Evolutionary conservation across 2,113 vertebrate genomes (phyloP).

Genomic region (Steatornis caripensis): DNA sequence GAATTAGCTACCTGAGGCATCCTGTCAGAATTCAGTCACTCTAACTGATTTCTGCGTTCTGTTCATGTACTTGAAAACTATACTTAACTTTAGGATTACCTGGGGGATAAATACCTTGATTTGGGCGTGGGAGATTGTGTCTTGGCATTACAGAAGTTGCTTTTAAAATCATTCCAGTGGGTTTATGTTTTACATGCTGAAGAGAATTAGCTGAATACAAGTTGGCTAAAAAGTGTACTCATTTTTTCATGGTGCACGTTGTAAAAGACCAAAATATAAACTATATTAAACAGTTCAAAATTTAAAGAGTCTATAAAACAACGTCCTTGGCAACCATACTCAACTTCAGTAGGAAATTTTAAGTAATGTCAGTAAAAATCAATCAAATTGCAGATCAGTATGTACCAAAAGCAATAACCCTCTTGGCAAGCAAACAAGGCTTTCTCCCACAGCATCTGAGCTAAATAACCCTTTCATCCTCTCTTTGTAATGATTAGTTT

Average conservation of each 20-base stretch:
- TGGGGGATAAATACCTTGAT: neutral
- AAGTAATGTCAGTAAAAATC: neutral
- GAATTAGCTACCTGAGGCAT: neutral
- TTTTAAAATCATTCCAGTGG: neutral
- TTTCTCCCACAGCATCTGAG: neutral
- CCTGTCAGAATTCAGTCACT: neutral
- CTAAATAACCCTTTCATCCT: neutral
- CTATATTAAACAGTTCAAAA: neutral
- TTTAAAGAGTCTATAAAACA: neutral
- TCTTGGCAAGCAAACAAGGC: neutral
- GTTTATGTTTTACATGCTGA: neutral
- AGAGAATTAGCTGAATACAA: neutral
- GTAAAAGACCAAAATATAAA: neutral
- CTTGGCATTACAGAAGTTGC: neutral
- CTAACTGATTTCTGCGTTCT: neutral
- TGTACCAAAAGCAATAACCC: neutral
- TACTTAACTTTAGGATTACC: neutral
- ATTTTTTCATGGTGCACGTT: neutral
- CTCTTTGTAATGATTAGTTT: neutral
- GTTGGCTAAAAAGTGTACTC: neutral
- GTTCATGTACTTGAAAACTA: neutral
- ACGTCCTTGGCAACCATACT: neutral
- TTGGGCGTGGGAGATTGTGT: neutral
- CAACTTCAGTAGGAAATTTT: neutral
- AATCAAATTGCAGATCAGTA: neutral